phyloP scores from a whole-genome alignment of 2,797 vertebrate species.

The Chrysolophus pictus region DNA sequence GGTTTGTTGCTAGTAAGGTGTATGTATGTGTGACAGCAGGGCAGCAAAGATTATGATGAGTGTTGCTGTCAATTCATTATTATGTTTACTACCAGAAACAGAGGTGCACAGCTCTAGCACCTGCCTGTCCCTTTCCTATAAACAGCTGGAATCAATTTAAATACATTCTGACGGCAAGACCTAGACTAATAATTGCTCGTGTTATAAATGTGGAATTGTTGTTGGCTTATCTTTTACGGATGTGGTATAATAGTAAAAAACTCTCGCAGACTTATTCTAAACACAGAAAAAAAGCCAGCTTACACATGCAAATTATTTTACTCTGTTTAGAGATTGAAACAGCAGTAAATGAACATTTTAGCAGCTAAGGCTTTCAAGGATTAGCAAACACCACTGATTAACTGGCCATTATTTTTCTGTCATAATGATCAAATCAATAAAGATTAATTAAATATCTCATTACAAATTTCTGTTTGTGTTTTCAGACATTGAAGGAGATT shows the following conservation, averaged over 20 bases:
- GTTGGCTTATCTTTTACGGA: slow-evolving; percentile 15
- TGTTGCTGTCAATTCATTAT: slow-evolving; percentile 32
- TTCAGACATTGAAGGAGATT: not conserved
- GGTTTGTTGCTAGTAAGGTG: slow-evolving; percentile 23
- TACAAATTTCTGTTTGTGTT: not conserved
- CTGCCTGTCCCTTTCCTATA: not conserved
- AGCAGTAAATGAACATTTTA: not conserved
- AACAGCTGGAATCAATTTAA: slow-evolving; percentile 31
- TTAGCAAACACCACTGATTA: not conserved
- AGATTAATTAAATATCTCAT: slow-evolving; percentile 13
- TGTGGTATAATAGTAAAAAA: not conserved
- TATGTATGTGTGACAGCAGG: slow-evolving; percentile 31
- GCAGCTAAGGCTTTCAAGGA: not conserved
- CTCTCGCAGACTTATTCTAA: not conserved
- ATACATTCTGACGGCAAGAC: not conserved
- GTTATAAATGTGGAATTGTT: not conserved
- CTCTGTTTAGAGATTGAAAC: not conserved
- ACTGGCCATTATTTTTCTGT: slow-evolving; percentile 1
- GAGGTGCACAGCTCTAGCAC: not conserved
- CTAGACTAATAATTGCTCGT: slow-evolving; percentile 25
- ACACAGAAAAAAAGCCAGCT: not conserved
- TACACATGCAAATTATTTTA: not conserved
- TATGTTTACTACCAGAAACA: slow-evolving; percentile 10
- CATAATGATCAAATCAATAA: not conserved
- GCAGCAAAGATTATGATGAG: slow-evolving; percentile 10